Evolutionary conservation across 1,140 invertebrate genomes (phyloP), one percentile per base, ranked within the genome.

Genomic region (Drosophila baimaii): DNA sequence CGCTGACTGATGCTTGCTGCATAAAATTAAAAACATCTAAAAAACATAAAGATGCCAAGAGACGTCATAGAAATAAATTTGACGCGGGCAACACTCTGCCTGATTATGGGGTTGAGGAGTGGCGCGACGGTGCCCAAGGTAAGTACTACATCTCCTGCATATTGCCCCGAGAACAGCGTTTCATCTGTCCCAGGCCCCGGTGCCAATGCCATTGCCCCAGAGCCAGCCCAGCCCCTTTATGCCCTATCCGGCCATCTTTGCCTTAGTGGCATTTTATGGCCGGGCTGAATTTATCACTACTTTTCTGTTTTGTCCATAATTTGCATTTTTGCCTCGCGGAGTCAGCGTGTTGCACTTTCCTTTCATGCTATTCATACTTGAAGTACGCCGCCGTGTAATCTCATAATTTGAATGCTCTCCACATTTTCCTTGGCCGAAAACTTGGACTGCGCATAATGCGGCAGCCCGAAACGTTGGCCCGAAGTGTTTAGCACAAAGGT

Each of bases 71-170:
- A 86, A 91, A 91, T 91, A 91, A 92, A 91, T 91, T 91, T 79
- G 90, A 92, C 65, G 81, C 89, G 70, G 84, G 84, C 64, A 89
- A 89, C 81, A 90, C 90, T 79, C 77, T 91, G 76, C 91, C 91
- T 79, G 91, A 92, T 90, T 92, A 92, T 79, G 91, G 91, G 69
- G 90, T 92, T 81, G 91, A 92, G 84, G 91, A 92, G 85, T 92
- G 91, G 91, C 90, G 90, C 79, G 91, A 92, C 78, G 89, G 90
- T 85, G 90, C 89, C 73, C 84, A 89, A 89, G 90, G 89, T 91
- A 91, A 91, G 90, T 91, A 91, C 73, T 58, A 57, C 43, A 35
- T 71, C 68, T 57, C 43, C 27, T 29, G n/a, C 43, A 12, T 25
- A 31, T 19, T 17, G 47, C 25, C 47, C 61, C 49, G 29, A 21